Conservation (phyloP, 1,140 invertebrate species). For the Papilio aristodemus region DNA sequence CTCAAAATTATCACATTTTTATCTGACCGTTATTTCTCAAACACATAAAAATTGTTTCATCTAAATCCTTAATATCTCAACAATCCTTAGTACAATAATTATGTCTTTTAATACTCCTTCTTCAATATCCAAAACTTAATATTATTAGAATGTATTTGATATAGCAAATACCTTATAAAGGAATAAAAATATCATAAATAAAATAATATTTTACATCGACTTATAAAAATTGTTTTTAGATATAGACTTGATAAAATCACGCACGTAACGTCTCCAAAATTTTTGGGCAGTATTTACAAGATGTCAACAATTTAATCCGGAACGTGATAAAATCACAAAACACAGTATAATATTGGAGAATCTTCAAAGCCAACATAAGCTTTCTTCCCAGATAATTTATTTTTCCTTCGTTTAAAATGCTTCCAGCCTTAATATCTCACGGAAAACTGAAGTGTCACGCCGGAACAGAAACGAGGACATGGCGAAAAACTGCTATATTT, state of each 20-base stretch:
- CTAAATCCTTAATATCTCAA: too few species aligned
- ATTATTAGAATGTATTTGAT: too few species aligned
- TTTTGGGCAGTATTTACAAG: slow-evolving; percentile 30
- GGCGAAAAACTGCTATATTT: slow-evolving; percentile 22
- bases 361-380: slow-evolving; percentile 43
- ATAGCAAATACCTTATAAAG: neutral
- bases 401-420: slow-evolving; percentile 40
- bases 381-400: slow-evolving; percentile 43
- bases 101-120: too few species aligned
- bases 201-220: neutral
- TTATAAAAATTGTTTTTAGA: neutral
- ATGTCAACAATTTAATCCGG: slow-evolving; percentile 40
- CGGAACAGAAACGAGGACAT: slow-evolving; percentile 27
- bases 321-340: slow-evolving; percentile 47
- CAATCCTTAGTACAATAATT: too few species aligned
- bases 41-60: too few species aligned
- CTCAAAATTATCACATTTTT: too few species aligned
- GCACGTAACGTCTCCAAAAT: slow-evolving; percentile 14
- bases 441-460: slow-evolving; percentile 34
- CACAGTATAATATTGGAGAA: slow-evolving; percentile 45
- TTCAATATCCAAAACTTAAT: too few species aligned
- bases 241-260: slow-evolving; percentile 18
- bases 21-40: too few species aligned
- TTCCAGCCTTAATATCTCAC: slow-evolving; percentile 34
- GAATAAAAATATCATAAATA: neutral